Evolutionary conservation across 2,888 invertebrate species (phyloP), one percentile per base, ranked within the genome.

Genomic region (Diaphora mendica): DNA sequence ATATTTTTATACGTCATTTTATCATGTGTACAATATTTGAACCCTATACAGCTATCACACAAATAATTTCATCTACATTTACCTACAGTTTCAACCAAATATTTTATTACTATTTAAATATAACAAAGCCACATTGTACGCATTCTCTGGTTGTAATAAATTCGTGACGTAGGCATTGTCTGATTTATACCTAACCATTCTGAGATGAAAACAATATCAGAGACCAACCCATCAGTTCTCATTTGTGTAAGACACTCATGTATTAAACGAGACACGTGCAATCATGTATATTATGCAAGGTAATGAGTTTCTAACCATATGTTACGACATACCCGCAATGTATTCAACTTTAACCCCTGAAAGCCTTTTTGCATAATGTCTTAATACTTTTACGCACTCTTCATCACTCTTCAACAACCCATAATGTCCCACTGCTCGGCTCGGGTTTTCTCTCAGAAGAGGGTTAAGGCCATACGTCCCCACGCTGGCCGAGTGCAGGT

Each of bases 281-380:
- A 85, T 85, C 81, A 82, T 82, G 79, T 79, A 83, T 74, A 83
- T 89, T 89, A 87, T 87, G 88, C 84, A 90, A 90, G 84, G 75
- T 79, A 87, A 86, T 86, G 80, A 83, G 85, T 85, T 83, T 79
- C 82, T 84, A 85, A 85, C 84, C 83, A 84, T 85, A 87, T 77
- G 78, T 87, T 88, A 85, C 84, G 80, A 85, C 86, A 86, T 82
- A 72, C 51, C 67, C 51, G 70, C 85, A 86, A 87, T 87, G 81
- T 84, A 84, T 85, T 89, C 86, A 89, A 91, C 91, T 91, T 75
- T 85, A 85, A 91, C 90, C 91, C 89, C 87, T 89, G 88, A 89
- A 88, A 90, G 84, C 83, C 81, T 75, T 82, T 85, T 88, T 87
- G 82, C 86, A 87, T 85, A 88, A 87, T 78, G 70, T 64, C 72